Conservation (phyloP, 1,140 invertebrate species). For the Hypothenemus hampei region DNA sequence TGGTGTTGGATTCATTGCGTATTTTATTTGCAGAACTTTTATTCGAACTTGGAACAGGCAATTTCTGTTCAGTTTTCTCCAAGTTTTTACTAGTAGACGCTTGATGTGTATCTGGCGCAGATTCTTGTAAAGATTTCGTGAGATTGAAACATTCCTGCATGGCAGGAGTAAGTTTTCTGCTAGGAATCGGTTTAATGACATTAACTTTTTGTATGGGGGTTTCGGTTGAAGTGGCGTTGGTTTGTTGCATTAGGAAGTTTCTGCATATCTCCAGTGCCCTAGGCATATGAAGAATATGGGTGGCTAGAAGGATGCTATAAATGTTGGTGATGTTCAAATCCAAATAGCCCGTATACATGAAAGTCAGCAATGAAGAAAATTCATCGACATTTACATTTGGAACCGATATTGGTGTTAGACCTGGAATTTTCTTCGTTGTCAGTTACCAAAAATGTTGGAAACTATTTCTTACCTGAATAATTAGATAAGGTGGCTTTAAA, state of each 20-base stretch:
- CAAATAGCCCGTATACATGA: slow-evolving; percentile 72
- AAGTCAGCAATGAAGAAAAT: slow-evolving; percentile 66
- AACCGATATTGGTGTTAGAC: slow-evolving; percentile 45
- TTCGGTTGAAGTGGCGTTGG: slow-evolving; percentile 13
- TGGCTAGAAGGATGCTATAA: slow-evolving; percentile 66
- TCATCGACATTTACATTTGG: slow-evolving; percentile 61
- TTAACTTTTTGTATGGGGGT: slow-evolving; percentile 29
- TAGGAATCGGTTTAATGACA: slow-evolving; percentile 49
- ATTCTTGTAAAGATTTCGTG: slow-evolving; percentile 24
- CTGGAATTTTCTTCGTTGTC: slow-evolving; percentile 23
- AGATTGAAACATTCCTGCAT: slow-evolving; percentile 32
- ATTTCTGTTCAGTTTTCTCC: neutral
- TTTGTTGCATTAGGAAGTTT: slow-evolving; percentile 46
- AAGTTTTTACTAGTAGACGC: neutral
- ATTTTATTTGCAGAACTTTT: neutral
- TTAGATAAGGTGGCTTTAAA: slow-evolving; percentile 52
- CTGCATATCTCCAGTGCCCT: slow-evolving; percentile 64
- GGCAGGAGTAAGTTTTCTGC: slow-evolving; percentile 40
- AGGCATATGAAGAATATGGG: slow-evolving; percentile 72
- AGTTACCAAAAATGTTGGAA: neutral
- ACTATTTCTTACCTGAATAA: slow-evolving; percentile 34
- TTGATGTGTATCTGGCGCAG: neutral
- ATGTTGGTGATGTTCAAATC: slow-evolving; percentile 67
- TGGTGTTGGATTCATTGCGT: neutral
- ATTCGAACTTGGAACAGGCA: neutral